phyloP scores from a whole-genome alignment of 2,113 vertebrate genomes.

The Eurystomus gularis region DNA sequence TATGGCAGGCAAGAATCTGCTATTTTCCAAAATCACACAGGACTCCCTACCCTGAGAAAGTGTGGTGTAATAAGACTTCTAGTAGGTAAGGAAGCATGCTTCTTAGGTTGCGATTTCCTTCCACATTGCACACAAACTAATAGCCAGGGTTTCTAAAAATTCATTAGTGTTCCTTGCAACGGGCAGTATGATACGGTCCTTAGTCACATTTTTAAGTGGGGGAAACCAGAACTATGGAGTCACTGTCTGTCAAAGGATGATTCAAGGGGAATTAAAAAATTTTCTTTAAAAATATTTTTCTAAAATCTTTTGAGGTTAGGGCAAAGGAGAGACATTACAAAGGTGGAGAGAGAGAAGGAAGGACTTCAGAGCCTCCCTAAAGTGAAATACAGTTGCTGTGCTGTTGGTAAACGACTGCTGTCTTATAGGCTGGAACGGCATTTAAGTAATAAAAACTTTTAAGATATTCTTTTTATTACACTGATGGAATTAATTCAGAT shows the following conservation, averaged over 20 bases:
- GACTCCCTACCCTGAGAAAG: neutral
- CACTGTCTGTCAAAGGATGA: neutral
- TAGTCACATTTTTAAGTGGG: neutral
- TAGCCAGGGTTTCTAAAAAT: neutral
- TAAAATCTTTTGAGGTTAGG: neutral
- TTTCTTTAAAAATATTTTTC: neutral
- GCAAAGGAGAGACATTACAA: neutral
- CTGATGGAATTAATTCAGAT: neutral
- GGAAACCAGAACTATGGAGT: constrained; percentile 13
- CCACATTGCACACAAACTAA: neutral
- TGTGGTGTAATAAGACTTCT: neutral
- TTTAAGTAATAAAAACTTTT: neutral
- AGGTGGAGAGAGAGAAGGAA: neutral
- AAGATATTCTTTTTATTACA: neutral
- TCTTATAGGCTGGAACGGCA: neutral
- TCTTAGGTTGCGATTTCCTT: neutral
- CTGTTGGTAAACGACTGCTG: neutral
- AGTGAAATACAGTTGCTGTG: neutral
- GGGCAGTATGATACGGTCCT: neutral
- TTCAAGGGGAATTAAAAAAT: neutral
- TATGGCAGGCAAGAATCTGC: neutral
- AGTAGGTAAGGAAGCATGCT: neutral
- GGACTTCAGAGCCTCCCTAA: neutral
- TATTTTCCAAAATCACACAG: neutral
- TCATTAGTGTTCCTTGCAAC: neutral